Percentiles rank a stretch among this genome's conserved stretches.
Evolutionary conservation across 1,140 invertebrate species (phyloP).

Genomic region (Stegodyphus mimosarum): DNA sequence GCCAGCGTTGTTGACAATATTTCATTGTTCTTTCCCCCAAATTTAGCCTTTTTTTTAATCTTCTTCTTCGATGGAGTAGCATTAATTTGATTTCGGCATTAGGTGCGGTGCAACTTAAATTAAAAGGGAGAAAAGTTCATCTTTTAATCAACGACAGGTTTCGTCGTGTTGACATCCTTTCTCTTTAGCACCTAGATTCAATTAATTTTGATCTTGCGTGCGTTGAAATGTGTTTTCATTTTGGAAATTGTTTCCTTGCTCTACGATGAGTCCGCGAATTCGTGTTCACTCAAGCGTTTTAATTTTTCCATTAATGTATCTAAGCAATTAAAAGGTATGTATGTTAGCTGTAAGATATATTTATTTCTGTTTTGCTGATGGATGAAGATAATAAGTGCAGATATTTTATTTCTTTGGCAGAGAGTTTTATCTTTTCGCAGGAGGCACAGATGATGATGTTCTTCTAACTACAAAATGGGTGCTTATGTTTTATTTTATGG

Average conservation of each 20-base stretch:
- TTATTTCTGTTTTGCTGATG: too few species aligned
- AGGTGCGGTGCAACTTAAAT: neutral
- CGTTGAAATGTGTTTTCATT: constrained; percentile 1
- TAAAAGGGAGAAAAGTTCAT: neutral
- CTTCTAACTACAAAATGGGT: too few species aligned
- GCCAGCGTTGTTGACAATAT: neutral
- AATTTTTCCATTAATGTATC: too few species aligned
- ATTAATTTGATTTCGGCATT: constrained; percentile 1
- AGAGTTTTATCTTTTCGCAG: too few species aligned
- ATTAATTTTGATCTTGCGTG: neutral
- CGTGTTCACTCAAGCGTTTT: neutral
- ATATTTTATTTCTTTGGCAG: too few species aligned
- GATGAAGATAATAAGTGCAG: too few species aligned
- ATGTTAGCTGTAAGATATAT: too few species aligned
- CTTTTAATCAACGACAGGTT: neutral
- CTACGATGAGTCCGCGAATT: neutral
- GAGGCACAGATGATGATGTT: too few species aligned
- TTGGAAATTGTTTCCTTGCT: neutral
- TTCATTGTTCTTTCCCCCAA: neutral
- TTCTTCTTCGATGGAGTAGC: neutral
- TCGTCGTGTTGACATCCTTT: neutral
- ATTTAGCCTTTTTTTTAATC: neutral
- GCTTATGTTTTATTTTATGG: too few species aligned
- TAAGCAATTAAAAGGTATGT: too few species aligned
- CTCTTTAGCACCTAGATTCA: too few species aligned